These are phyloP conservation scores for Channallabes apus DNA, from an alignment of 2,797 vertebrate species.

Conservation along the genomic window DNA sequence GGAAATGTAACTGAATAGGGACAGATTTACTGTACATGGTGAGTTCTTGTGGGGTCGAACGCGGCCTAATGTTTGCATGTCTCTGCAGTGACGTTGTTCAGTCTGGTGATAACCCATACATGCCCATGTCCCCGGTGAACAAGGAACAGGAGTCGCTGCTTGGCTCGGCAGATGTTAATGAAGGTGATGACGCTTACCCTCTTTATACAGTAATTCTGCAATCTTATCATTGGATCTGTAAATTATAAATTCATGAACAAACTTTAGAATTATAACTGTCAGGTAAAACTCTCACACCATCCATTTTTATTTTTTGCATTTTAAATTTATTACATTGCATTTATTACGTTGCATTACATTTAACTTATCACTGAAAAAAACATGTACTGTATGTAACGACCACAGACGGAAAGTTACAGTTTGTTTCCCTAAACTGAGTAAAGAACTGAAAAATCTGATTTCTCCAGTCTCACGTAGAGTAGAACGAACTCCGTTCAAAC, in stretches of 20 bases:
- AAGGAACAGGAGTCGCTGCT: conserved; percentile 67
- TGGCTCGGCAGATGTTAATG: background rate
- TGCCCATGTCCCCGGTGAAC: conserved; percentile 60
- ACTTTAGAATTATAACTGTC: background rate
- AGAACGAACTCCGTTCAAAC: background rate
- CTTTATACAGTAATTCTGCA: background rate
- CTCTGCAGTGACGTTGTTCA: conserved; percentile 34
- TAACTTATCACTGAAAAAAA: background rate
- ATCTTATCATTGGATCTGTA: background rate
- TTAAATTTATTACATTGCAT: background rate
- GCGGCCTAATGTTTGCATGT: conserved; percentile 8
- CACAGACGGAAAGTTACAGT: background rate
- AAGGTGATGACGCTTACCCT: background rate
- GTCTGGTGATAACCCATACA: conserved; percentile 53
- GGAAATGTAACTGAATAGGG: conserved; percentile 45
- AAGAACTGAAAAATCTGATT: conserved; percentile 6
- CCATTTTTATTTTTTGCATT: background rate
- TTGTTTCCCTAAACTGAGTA: conserved; percentile 6
- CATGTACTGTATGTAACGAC: too few species aligned
- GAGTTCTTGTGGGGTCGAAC: background rate
- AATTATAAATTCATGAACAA: background rate
- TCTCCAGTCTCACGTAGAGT: background rate
- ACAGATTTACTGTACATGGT: background rate
- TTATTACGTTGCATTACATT: background rate
- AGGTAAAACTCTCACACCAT: background rate